Evolutionary conservation across 2,888 invertebrate species (phyloP), one percentile per base, ranked within the genome.

Genomic region (Sylvicola cinctus): DNA sequence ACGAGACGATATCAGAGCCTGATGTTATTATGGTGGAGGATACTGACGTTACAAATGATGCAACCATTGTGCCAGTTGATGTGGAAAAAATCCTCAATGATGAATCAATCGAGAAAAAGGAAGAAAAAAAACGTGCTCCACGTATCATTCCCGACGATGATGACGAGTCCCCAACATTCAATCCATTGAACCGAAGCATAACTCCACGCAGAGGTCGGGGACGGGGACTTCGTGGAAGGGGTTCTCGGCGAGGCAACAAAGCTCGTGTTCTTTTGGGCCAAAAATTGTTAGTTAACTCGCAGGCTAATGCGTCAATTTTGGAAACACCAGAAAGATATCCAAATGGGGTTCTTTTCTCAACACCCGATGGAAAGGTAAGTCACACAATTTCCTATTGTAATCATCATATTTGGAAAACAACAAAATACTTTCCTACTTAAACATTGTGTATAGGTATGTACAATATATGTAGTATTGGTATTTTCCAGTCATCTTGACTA

Each of bases 161-260:
- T 32, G 39, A 39, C 25, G 36, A 36, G 23, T 39, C 39, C 10
- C 39, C 39, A 16, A 39, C 39, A 23, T 39, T 39, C 23, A 32
- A 39, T 35, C 36, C 36, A 23, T 30, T 36, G 14, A 15, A 16
- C 13, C 32, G n/a, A 20, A 34, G 6, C 28, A 54, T 54, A 3
- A 47, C 54, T 8, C 7, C 7, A 25, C 25, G 25, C 7, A 49
- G 62, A 11, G 59, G 60, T 0, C 46, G 62, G 23, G 62, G 63
- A 11, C 60, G 62, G 1, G 60, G 62, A 2, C 49, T 61, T 7
- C 25, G 33, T 6, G 33, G 45, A 36, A 39, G 46, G 38, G 35
- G 43, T 32, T 38, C 40, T 35, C 37, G 44, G 23, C 39, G 42
- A 35, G 34, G 44, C n/a, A n/a, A n/a, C n/a, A n/a, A n/a, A n/a